Evolutionary conservation across 2,113 vertebrate species (phyloP).

Genomic region (Sialia sialis): DNA sequence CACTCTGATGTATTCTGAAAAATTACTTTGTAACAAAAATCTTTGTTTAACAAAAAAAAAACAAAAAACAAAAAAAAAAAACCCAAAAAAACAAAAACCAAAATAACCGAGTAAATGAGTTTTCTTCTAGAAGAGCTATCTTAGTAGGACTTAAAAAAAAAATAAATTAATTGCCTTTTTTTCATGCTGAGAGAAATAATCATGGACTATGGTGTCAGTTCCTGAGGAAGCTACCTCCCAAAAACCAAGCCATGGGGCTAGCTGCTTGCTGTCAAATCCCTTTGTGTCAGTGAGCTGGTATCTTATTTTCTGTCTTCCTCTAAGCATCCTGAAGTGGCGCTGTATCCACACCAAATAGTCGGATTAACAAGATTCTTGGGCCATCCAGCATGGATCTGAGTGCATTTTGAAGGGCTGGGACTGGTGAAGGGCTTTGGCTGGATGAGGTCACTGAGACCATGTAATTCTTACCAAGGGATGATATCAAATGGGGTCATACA

Average conservation of each 20-base stretch:
- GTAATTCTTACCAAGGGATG: background rate
- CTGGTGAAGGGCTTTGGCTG: background rate
- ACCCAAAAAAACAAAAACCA: background rate
- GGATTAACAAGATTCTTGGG: background rate
- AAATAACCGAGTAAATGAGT: background rate
- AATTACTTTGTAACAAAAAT: background rate
- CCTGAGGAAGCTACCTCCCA: background rate
- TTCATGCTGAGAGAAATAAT: background rate
- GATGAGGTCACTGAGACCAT: background rate
- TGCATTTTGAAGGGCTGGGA: background rate
- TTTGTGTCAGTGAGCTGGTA: background rate
- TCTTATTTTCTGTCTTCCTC: background rate
- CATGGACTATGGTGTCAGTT: background rate
- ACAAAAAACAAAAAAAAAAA: background rate
- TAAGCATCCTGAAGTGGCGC: background rate
- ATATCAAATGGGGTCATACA: background rate
- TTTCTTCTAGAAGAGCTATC: background rate
- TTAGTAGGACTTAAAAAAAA: background rate
- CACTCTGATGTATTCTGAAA: background rate
- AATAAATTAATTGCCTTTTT: background rate
- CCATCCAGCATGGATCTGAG: background rate
- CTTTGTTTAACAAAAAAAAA: background rate
- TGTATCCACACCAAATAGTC: background rate
- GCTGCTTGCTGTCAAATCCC: background rate
- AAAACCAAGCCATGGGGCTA: background rate